Evolutionary conservation across 1,140 invertebrate species (phyloP).

Genomic region (Pomacea maculata): DNA sequence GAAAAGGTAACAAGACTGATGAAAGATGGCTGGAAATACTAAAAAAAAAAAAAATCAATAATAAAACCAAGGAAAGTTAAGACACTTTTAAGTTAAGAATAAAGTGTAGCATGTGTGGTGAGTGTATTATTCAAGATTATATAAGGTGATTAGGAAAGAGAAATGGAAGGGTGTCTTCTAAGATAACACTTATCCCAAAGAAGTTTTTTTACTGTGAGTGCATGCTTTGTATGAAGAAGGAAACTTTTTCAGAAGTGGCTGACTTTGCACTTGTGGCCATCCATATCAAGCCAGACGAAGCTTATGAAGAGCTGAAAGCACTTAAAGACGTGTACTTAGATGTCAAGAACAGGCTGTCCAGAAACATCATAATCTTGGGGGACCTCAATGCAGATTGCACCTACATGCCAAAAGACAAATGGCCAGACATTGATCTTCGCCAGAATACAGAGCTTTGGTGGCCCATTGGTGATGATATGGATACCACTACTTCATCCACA

Average conservation of each 20-base stretch:
- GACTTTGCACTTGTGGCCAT: slow-evolving; percentile 34
- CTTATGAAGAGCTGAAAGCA: slow-evolving; percentile 34
- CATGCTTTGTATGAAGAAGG: background rate
- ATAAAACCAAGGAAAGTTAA: too few species aligned
- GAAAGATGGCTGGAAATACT: too few species aligned
- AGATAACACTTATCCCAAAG: too few species aligned
- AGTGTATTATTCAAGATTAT: too few species aligned
- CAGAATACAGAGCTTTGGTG: slow-evolving; percentile 50
- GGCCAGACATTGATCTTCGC: slow-evolving; percentile 47
- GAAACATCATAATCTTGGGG: slow-evolving; percentile 50
- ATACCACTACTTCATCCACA: slow-evolving; percentile 55
- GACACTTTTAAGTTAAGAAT: too few species aligned
- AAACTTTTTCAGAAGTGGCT: slow-evolving; percentile 19
- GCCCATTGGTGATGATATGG: slow-evolving; percentile 56
- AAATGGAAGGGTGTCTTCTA: too few species aligned
- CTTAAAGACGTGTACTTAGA: slow-evolving; percentile 27
- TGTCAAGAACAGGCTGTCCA: slow-evolving; percentile 18
- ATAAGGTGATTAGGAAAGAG: too few species aligned
- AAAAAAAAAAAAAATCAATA: too few species aligned
- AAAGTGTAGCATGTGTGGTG: too few species aligned
- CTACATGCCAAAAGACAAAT: slow-evolving; percentile 51
- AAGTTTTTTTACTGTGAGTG: background rate
- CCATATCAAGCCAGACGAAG: slow-evolving; percentile 31
- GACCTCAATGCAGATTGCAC: slow-evolving; percentile 65
- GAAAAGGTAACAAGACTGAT: too few species aligned